Percentiles rank a stretch among this genome's conserved stretches.
Conservation (phyloP, 1,140 invertebrate species). For the Eumaeus atala region DNA sequence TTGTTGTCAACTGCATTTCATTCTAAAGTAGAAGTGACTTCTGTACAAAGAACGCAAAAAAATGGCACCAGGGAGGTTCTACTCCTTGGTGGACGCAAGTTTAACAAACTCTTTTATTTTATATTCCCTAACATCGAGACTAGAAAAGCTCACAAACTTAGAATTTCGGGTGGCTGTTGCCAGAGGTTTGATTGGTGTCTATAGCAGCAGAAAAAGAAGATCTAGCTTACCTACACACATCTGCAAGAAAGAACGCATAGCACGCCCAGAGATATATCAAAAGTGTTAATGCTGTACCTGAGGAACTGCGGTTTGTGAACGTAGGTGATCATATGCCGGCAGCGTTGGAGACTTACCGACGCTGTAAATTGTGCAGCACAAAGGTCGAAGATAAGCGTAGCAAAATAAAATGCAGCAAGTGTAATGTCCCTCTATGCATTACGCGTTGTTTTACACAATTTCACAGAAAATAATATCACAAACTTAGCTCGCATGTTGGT, state of each 20-base stretch:
- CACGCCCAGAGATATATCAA: conserved; percentile 24
- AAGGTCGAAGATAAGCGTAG: conserved; percentile 29
- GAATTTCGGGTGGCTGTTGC: too few species aligned
- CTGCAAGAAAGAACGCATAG: too few species aligned
- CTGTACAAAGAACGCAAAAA: conserved; percentile 33
- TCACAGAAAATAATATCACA: too few species aligned
- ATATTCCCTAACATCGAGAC: conserved; percentile 23
- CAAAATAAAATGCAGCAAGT: too few species aligned
- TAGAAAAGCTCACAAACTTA: conserved; percentile 33
- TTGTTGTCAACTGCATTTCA: too few species aligned
- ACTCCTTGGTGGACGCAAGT: too few species aligned
- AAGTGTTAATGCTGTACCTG: conserved; percentile 26
- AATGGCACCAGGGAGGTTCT: conserved; percentile 26
- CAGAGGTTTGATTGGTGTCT: too few species aligned
- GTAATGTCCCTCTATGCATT: conserved; percentile 33
- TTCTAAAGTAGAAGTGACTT: conserved; percentile 27
- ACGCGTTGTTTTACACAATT: conserved; percentile 30
- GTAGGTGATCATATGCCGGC: conserved; percentile 30
- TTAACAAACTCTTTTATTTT: too few species aligned
- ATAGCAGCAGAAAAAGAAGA: conserved; percentile 31
- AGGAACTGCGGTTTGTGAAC: conserved; percentile 24
- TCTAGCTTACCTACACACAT: too few species aligned
- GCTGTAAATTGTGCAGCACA: conserved; percentile 35
- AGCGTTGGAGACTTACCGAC: conserved; percentile 26
- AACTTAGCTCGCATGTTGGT: too few species aligned